Conservation (phyloP, 2,888 invertebrate species). For the Drosophila niveifrons region DNA sequence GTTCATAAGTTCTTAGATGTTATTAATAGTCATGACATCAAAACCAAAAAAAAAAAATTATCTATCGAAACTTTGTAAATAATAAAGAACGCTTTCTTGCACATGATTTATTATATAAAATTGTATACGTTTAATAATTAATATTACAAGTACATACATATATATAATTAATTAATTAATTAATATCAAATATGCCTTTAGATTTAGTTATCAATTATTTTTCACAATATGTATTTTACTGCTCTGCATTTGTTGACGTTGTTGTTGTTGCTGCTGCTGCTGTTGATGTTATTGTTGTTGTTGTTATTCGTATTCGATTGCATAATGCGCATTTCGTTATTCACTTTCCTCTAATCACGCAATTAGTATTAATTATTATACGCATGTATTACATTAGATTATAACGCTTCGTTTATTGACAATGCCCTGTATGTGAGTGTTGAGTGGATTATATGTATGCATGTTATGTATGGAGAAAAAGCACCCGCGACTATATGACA, state of each 20-base stretch:
- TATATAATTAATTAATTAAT: slow-evolving; percentile 77
- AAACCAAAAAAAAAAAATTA: not conserved
- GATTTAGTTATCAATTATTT: slow-evolving; percentile 72
- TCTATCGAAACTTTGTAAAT: not conserved
- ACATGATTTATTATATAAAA: slow-evolving; percentile 83
- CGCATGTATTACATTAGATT: slow-evolving; percentile 45
- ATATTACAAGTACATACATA: slow-evolving; percentile 80
- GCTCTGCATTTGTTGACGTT: slow-evolving; percentile 50
- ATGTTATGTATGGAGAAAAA: slow-evolving; percentile 30
- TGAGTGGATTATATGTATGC: slow-evolving; percentile 7
- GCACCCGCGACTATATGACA: slow-evolving; percentile 59
- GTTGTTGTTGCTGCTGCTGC: slow-evolving; percentile 6
- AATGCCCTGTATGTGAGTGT: slow-evolving; percentile 45
- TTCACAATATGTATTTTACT: slow-evolving; percentile 75
- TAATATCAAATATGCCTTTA: slow-evolving; percentile 83
- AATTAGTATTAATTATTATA: slow-evolving; percentile 33
- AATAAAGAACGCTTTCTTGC: slow-evolving; percentile 53
- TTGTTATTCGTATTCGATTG: slow-evolving; percentile 35
- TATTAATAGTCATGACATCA: not conserved
- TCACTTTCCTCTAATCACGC: slow-evolving; percentile 34
- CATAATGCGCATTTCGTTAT: slow-evolving; percentile 42
- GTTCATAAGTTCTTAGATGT: not conserved
- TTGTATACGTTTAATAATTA: slow-evolving; percentile 83
- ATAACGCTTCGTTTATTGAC: slow-evolving; percentile 61
- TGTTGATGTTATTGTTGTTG: slow-evolving; percentile 27